A percentile compares a stretch with the other conserved stretches of the same genome.
Conservation (phyloP, 2,797 vertebrate genomes). For the Eurystomus glaucurus region DNA sequence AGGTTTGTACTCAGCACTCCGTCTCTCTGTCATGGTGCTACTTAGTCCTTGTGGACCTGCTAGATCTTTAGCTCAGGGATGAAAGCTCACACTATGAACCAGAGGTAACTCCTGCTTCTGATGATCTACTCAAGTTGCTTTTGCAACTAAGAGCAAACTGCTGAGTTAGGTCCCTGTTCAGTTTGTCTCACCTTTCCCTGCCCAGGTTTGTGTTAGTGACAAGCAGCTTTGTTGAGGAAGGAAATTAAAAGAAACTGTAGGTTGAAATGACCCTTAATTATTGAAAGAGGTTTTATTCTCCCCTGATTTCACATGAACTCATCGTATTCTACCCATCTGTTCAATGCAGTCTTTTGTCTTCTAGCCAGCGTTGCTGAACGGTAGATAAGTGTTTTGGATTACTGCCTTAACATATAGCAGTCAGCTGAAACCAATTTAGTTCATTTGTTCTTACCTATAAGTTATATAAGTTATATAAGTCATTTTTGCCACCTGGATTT, state of each 20-base stretch:
- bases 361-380: background rate
- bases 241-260: background rate
- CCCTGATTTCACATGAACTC: background rate
- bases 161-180: conserved; percentile 2
- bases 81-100: background rate
- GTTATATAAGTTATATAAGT: accelerated
- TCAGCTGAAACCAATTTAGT: background rate
- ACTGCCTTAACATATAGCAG: background rate
- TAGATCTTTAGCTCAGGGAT: background rate
- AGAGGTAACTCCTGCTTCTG: background rate
- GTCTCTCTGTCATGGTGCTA: background rate
- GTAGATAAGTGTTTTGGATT: background rate
- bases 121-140: background rate
- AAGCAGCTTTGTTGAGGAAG: background rate
- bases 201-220: background rate
- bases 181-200: background rate
- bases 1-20: conserved; percentile 5
- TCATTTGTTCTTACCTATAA: background rate
- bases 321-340: conserved; percentile 21
- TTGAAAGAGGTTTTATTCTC: conserved; percentile 44
- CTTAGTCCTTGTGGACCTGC: background rate
- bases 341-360: conserved; percentile 6
- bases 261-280: conserved; percentile 40
- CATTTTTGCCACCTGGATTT: background rate
- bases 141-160: background rate